Base-by-base conservation (phyloP, 2,888 invertebrate genomes). In the Chrysotoxum bicinctum region DNA sequence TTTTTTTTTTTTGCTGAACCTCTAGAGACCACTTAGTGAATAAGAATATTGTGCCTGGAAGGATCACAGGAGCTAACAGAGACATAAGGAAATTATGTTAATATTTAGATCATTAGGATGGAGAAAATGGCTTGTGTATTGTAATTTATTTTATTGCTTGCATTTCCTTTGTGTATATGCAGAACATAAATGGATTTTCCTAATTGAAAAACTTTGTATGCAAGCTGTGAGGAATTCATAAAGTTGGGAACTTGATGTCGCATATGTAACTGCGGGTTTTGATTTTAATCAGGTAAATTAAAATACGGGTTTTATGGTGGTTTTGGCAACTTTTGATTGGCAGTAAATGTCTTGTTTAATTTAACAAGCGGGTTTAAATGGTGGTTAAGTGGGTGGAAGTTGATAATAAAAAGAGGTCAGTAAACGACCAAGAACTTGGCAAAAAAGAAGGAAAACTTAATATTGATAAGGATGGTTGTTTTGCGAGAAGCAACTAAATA, bases 81-180 rank as follows among this genome's bases (percentile, higher is more conserved):
- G 76, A 70, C 70, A 76, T 81, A 70, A 81, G 75, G 70, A 81
- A 81, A 75, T 81, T 45, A 48, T 58, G 72, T 58, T 40, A 66
- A 73, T 79, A 35, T 58, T 60, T 69, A 35, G 43, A 40, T 60
- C 64, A 73, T 73, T 73, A 78, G 78, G 69, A 66, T 66, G 66
- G 23, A 66, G 64, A 64, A 32, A 70, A 75, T 70, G 58, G 43
- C 45, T 80, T 43, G 26, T 75, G 75, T 52, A 68, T 84, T 74
- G 50, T 70, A 84, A 80, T 76, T 81, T 48, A 43, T 72, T 76
- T 76, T 68, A 85, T 73, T 54, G 23, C 60, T 16, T 56, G 10
- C 45, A 62, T 62, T 81, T 80, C 80, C 81, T 85, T 76, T 70
- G 26, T 56, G 19, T 56, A n/a, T 12, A n/a, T n/a, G 6, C 19